Conservation (phyloP, 1,140 invertebrate species). For the Cotesia glomerata region DNA sequence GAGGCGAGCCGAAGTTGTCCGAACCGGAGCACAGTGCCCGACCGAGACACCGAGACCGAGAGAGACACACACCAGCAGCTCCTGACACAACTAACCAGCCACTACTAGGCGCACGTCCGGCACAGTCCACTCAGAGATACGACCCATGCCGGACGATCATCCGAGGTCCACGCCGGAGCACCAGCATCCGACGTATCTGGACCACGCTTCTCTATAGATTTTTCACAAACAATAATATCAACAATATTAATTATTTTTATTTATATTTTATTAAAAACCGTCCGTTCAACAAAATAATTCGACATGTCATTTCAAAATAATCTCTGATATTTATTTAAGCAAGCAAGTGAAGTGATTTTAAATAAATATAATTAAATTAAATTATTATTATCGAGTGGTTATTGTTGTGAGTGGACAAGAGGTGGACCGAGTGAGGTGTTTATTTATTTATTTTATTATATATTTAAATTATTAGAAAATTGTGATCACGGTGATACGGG, state of each 20-base stretch:
- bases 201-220: conserved; percentile 16
- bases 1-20: conserved; percentile 57
- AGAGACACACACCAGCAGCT: conserved; percentile 36
- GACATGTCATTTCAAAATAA: no score
- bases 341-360: no score
- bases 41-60: conserved; percentile 18
- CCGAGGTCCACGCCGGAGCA: conserved; percentile 55
- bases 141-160: conserved; percentile 62
- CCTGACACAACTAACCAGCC: conserved; percentile 38
- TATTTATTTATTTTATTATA: no score
- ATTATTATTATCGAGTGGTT: no score
- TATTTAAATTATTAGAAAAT: no score
- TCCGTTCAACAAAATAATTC: no score
- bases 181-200: conserved; percentile 31
- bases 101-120: conserved; percentile 60
- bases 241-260: neutral
- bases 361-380: no score
- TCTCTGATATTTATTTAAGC: neutral
- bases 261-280: neutral
- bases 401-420: no score
- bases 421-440: no score
- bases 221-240: neutral
- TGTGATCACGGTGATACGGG: no score
- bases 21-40: conserved; percentile 59
- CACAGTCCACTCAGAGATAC: conserved; percentile 65